Conservation (phyloP, 2,113 vertebrate genomes). For the Cynocephalus volans region DNA sequence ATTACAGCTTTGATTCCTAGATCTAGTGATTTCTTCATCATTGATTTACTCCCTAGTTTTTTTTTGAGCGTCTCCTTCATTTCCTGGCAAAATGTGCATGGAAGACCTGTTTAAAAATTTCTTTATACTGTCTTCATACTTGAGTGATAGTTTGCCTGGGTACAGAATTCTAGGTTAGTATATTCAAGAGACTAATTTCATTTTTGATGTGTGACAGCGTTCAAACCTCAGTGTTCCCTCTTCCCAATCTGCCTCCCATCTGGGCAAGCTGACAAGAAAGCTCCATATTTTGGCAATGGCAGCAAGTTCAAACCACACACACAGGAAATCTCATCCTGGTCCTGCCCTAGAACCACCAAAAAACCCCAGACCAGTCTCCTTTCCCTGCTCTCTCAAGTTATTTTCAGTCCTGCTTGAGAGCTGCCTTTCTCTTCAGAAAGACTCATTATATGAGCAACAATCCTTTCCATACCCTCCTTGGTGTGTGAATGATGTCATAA, state of each 20-base stretch:
- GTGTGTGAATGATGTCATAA: not conserved
- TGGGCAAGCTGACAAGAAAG: not conserved
- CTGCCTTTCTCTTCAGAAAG: not conserved
- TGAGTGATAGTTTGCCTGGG: not conserved
- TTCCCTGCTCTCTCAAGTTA: not conserved
- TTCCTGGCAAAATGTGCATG: not conserved
- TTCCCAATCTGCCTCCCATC: not conserved
- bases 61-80: not conserved
- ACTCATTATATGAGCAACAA: constrained; percentile 4
- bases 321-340: not conserved
- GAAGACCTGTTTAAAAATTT: not conserved
- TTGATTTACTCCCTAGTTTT: constrained; percentile 15
- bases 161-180: constrained; percentile 24
- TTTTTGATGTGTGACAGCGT: not conserved
- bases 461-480: not conserved
- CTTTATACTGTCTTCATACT: not conserved
- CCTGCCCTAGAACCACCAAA: not conserved
- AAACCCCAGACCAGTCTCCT: not conserved
- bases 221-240: not conserved
- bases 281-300: not conserved
- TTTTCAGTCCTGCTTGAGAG: not conserved
- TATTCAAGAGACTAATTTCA: not conserved
- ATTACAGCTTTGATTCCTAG: not conserved
- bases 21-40: constrained; percentile 20
- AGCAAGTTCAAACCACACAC: not conserved